Evolutionary conservation across 1,140 invertebrate species (phyloP).

Genomic region (Notospermus geniculatus): DNA sequence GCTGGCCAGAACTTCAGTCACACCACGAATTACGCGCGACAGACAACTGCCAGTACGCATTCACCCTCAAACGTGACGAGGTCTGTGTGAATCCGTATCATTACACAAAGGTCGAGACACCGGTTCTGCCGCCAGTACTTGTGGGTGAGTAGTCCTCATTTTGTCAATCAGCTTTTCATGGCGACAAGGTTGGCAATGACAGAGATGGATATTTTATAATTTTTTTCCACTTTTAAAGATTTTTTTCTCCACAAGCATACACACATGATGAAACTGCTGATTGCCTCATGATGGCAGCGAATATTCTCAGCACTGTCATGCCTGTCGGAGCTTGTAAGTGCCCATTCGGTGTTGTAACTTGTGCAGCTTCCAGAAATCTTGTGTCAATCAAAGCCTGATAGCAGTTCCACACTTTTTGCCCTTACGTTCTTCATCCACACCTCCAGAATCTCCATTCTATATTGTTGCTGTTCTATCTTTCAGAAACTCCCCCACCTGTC

Average conservation of each 20-base stretch:
- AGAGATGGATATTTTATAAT: background rate
- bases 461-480: too few relatives aligned
- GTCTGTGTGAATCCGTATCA: conserved; percentile 97
- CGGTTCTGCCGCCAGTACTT: conserved; percentile 81
- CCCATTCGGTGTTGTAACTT: too few relatives aligned
- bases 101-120: conserved; percentile 85
- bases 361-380: too few relatives aligned
- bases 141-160: conserved; percentile 65
- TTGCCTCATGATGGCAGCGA: background rate
- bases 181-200: conserved; percentile 54
- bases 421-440: too few relatives aligned
- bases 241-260: too few relatives aligned
- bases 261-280: background rate
- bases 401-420: too few relatives aligned
- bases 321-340: too few relatives aligned
- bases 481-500: conserved; percentile 92
- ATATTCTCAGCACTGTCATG: background rate
- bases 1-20: conserved; percentile 94
- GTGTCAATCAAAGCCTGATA: too few relatives aligned
- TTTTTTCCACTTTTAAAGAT: too few relatives aligned
- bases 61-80: conserved; percentile 85
- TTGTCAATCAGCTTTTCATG: conserved; percentile 60
- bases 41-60: conserved; percentile 88
- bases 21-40: conserved; percentile 92
- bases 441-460: too few relatives aligned